Conservation (phyloP, 2,888 invertebrate species). For the Apomyelois bistriatella region DNA sequence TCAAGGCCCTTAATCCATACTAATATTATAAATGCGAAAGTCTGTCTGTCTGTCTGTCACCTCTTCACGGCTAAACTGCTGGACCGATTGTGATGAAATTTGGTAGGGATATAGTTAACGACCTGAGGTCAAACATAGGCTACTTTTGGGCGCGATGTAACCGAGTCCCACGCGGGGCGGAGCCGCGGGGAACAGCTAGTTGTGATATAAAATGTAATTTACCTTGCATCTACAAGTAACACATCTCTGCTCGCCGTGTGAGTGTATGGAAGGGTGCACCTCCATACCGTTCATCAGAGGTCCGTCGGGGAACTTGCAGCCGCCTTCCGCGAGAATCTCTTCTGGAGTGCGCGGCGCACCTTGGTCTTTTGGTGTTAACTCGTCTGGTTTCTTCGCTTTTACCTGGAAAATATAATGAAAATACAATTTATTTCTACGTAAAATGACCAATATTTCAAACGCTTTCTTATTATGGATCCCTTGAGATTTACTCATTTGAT, state of each 20-base stretch:
- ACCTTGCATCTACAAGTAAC: slow-evolving; percentile 96
- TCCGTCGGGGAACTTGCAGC: slow-evolving; percentile 88
- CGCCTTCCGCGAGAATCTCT: slow-evolving; percentile 88
- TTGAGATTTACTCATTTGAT: too few relatives aligned
- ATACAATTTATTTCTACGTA: background rate
- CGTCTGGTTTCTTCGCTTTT: slow-evolving; percentile 63
- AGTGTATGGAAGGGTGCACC: slow-evolving; percentile 93
- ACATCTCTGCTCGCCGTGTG: slow-evolving; percentile 93
- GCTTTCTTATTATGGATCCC: too few relatives aligned
- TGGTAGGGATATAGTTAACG: too few relatives aligned
- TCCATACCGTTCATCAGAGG: slow-evolving; percentile 87
- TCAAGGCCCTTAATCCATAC: too few relatives aligned
- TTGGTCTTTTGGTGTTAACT: slow-evolving; percentile 66
- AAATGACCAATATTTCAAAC: background rate
- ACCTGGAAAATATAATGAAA: slow-evolving; percentile 32
- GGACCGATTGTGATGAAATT: too few relatives aligned
- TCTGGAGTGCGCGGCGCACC: slow-evolving; percentile 79
- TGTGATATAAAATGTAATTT: slow-evolving; percentile 17
- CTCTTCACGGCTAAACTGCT: too few relatives aligned
- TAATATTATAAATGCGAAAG: too few relatives aligned
- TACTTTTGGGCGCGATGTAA: too few relatives aligned
- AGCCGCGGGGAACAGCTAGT: background rate
- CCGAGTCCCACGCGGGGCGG: too few relatives aligned
- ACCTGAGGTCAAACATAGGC: too few relatives aligned
- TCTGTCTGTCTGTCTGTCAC: too few relatives aligned